Base-by-base conservation (phyloP, 1,140 invertebrate species). In the Caenorhabditis briggsae region DNA sequence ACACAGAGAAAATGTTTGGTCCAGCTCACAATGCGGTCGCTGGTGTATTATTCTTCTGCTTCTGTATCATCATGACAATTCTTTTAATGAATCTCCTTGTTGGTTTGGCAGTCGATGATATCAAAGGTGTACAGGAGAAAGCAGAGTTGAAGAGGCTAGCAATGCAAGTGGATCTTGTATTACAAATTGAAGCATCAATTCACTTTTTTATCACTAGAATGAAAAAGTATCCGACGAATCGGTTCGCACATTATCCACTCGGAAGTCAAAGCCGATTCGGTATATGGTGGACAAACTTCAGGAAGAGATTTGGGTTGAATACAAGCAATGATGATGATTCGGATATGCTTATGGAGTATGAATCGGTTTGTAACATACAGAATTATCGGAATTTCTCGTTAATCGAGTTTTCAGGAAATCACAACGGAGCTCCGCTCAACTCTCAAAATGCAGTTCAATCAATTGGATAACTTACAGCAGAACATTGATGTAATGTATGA, bases 91-190 rank as follows among this genome's bases (percentile, higher is more conserved):
- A 93, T 91, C 91, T 93, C 84, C 92, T 93, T 88, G 86, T 93
- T 87, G 93, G 93, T 92, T 90, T 93, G 89, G 93, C 93, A 89
- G 93, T 93, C 78, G 93, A 93, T 89, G 93, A 93, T 87, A 93
- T 93, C 86, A 93, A 93, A 87, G 92, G 90, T 41, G 93, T 93
- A 43, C 93, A 93, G 85, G 94, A 94, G 56, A 91, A 94, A 86
- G 94, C 94, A 59, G 92, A 93, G 16, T 91, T 94, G 8, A 93
- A 93, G 88, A 92, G 94, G 84, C 91, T 94, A 82, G 93, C 93
- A 55, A 94, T 94, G 94, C 93, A 94, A 91, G 83, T 87, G 7
- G 86, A 87, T 84, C 56, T 85, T 11, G 86, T 87, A 9, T 82
- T 87, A 9, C 86, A 87, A 56, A 84, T 87, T 41, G 86, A 87